Base-by-base conservation (phyloP, 2,888 invertebrate species). In the Leucania comma region DNA sequence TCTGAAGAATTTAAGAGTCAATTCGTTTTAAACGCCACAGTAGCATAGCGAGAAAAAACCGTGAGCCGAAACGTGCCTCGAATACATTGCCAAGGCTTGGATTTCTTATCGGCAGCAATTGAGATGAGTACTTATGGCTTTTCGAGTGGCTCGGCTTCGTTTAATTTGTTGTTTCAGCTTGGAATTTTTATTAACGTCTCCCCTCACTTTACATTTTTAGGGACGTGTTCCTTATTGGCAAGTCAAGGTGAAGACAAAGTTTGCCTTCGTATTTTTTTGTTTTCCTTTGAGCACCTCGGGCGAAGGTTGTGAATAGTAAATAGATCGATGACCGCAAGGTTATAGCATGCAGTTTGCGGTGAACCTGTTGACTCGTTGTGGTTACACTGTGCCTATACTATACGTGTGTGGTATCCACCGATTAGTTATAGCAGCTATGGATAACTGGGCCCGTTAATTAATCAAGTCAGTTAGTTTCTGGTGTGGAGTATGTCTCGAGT, bases 61-160 rank as follows among this genome's bases (percentile, higher is more conserved):
- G 94, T 94, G 92, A 92, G 94, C 94, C 94, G 92, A 93, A 94
- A 96, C 96, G 96, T 96, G 96, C 95, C 89, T 87, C 89, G 95
- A 95, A 95, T 96, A 95, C 95, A 95, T 95, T 91, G 94, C 90
- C 89, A 89, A 89, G 93, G 94, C 95, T 96, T 95, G 95, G 96
- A 96, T 96, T 96, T 95, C 96, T 95, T 95, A 95, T 95, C 95
- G 95, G 95, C 89, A 92, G 95, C 95, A 95, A 95, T 95, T 95
- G 95, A 95, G 96, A 95, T 95, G 95, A 95, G 95, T 94, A 95
- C 95, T 96, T 95, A 96, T 96, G 96, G 95, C 94, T 95, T 95
- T 95, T 95, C 95, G 94, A 96, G 95, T 95, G 94, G 95, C 95
- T 95, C 95, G 92, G 94, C 94, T 95, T 94, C 95, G 94, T 95